Conservation (phyloP, 92 coral and sea anemone species). For the Scolanthus callimorphus region DNA sequence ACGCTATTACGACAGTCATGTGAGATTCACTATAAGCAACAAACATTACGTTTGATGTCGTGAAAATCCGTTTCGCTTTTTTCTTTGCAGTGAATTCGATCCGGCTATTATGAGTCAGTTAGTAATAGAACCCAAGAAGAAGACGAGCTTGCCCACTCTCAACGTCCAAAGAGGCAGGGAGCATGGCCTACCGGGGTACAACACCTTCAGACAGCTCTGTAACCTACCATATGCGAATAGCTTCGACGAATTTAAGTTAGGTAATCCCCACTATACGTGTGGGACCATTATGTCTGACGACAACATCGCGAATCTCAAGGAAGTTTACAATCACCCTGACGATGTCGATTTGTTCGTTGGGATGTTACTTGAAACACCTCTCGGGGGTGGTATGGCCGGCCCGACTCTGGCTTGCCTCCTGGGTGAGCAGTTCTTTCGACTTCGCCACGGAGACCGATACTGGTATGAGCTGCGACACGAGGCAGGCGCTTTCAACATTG, state of each 20-base stretch:
- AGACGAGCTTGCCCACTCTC: slow-evolving; percentile 41
- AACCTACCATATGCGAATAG: background rate
- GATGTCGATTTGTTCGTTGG: slow-evolving; percentile 42
- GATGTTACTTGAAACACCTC: slow-evolving; percentile 23
- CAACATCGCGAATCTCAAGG: slow-evolving; percentile 1
- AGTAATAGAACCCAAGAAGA: slow-evolving; percentile 19
- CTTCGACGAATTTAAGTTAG: background rate
- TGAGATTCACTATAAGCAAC: too few relatives aligned
- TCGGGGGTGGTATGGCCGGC: slow-evolving; percentile 18
- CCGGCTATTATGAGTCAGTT: slow-evolving; percentile 39
- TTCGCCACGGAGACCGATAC: slow-evolving; percentile 35
- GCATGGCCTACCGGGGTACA: slow-evolving; percentile 54
- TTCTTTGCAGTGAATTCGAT: too few relatives aligned
- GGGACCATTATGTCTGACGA: too few relatives aligned
- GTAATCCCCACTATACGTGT: too few relatives aligned
- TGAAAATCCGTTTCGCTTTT: too few relatives aligned
- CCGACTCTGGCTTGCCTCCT: slow-evolving; percentile 19
- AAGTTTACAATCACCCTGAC: slow-evolving; percentile 12
- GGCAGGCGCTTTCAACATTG: too few relatives aligned
- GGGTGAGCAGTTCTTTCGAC: slow-evolving; percentile 25
- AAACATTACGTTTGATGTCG: too few relatives aligned
- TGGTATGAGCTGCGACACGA: too few relatives aligned
- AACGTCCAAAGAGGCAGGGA: slow-evolving; percentile 67
- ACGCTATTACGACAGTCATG: too few relatives aligned
- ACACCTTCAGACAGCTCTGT: slow-evolving; percentile 26